These are phyloP conservation scores for Patiria miniata DNA, from an alignment of 35 echinoderm and acorn worm genomes.

Conservation along the genomic window DNA sequence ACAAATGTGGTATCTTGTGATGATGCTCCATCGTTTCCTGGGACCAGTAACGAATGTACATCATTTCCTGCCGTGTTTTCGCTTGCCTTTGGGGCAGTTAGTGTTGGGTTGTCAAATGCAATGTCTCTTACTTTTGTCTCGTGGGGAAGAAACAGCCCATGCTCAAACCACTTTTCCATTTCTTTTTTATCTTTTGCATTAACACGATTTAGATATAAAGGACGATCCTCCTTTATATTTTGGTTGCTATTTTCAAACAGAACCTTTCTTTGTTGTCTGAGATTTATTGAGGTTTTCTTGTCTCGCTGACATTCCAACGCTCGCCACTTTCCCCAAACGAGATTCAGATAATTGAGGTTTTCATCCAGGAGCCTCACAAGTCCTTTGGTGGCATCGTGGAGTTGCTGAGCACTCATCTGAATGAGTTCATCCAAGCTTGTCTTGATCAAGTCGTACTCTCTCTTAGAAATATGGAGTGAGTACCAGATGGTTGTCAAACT, in stretches of 20 bases:
- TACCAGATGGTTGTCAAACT: too few species aligned
- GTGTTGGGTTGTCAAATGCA: slow-evolving; percentile 52
- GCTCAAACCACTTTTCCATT: slow-evolving; percentile 40
- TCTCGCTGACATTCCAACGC: slow-evolving; percentile 22
- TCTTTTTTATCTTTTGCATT: not conserved
- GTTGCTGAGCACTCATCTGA: too few species aligned
- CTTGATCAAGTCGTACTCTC: too few species aligned
- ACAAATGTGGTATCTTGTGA: slow-evolving; percentile 4
- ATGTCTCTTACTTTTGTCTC: not conserved
- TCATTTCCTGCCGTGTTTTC: not conserved
- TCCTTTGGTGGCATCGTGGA: slow-evolving; percentile 35
- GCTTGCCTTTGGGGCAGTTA: slow-evolving; percentile 18
- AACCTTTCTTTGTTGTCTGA: slow-evolving; percentile 20
- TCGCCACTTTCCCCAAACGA: slow-evolving; percentile 53
- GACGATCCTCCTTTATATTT: not conserved
- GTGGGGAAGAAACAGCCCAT: slow-evolving; percentile 45
- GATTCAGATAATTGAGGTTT: not conserved
- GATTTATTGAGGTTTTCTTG: not conserved
- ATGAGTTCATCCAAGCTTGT: too few species aligned
- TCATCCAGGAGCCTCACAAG: not conserved
- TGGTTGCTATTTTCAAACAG: not conserved
- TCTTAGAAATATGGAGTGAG: too few species aligned
- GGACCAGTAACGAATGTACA: too few species aligned
- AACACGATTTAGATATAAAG: not conserved
- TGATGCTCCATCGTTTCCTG: too few species aligned